A percentile compares a stretch with the other conserved stretches of the same genome.
phyloP scores from a whole-genome alignment of 2,888 invertebrate genomes.

The Caenorhabditis imperialis region DNA sequence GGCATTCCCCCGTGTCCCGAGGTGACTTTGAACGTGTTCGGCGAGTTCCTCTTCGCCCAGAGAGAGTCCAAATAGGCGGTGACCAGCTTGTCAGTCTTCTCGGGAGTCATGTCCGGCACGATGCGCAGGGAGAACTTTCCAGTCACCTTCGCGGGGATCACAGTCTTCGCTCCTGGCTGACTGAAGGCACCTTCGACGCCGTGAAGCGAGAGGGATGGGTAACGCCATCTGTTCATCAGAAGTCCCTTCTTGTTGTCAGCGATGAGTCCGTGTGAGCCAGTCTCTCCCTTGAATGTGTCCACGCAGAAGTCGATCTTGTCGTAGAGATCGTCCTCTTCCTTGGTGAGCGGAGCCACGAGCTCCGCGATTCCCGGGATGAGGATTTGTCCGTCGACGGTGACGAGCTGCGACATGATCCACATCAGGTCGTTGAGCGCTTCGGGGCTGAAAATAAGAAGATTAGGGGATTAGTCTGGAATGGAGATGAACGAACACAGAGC shows the following conservation, averaged over 20 bases:
- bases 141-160: slow-evolving; percentile 82
- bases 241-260: slow-evolving; percentile 85
- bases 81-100: slow-evolving; percentile 85
- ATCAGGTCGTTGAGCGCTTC: slow-evolving; percentile 94
- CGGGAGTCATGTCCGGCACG: slow-evolving; percentile 88
- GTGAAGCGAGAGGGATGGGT: slow-evolving; percentile 90
- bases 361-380: slow-evolving; percentile 84
- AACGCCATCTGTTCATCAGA: slow-evolving; percentile 95
- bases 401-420: slow-evolving; percentile 87
- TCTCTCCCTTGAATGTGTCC: slow-evolving; percentile 85
- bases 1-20: slow-evolving; percentile 87
- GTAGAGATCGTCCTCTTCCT: slow-evolving; percentile 83
- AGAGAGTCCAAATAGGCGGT: slow-evolving; percentile 85
- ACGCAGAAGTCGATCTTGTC: slow-evolving; percentile 87
- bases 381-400: slow-evolving; percentile 90
- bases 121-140: slow-evolving; percentile 97
- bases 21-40: slow-evolving; percentile 82
- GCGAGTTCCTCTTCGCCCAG: slow-evolving; percentile 85
- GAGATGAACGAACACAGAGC: slow-evolving; percentile 85
- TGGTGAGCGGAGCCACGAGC: slow-evolving; percentile 84
- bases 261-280: slow-evolving; percentile 83
- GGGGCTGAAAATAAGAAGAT: slow-evolving; percentile 79
- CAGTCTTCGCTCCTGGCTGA: slow-evolving; percentile 92
- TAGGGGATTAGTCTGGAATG: not conserved
- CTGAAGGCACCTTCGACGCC: slow-evolving; percentile 95